Percentiles rank a stretch among this genome's conserved stretches.
phyloP scores from a whole-genome alignment of 2,113 vertebrate genomes.

The Natator depressus region DNA sequence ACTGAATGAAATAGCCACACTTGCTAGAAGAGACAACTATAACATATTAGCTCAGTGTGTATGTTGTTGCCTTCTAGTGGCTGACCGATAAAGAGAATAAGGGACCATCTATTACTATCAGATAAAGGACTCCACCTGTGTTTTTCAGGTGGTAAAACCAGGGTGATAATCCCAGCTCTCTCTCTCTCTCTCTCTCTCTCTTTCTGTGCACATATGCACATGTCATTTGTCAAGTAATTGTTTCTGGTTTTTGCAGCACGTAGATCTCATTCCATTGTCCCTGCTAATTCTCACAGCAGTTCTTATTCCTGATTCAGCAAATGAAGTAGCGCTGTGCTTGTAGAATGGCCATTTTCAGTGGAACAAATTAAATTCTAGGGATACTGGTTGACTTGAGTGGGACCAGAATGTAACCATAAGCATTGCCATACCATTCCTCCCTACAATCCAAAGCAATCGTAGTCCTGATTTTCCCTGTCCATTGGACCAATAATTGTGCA shows the following conservation, averaged over 20 bases:
- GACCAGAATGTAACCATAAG: background rate
- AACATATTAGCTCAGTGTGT: background rate
- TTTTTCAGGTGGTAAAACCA: background rate
- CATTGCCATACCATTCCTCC: constrained; percentile 23
- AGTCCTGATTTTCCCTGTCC: constrained; percentile 52
- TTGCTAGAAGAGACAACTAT: background rate
- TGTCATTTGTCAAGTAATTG: background rate
- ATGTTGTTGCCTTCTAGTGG: background rate
- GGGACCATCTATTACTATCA: background rate
- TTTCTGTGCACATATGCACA: background rate
- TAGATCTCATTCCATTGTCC: background rate
- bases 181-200: too few relatives aligned
- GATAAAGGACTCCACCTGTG: background rate
- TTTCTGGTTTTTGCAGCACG: background rate
- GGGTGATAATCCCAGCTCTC: background rate
- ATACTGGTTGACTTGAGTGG: constrained; percentile 10
- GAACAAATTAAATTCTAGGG: constrained; percentile 8
- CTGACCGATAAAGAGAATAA: background rate
- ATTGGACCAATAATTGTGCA: constrained; percentile 47
- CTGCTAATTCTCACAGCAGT: constrained; percentile 18
- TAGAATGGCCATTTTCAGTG: background rate
- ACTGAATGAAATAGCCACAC: background rate
- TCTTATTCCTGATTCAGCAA: constrained; percentile 33
- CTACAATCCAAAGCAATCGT: constrained; percentile 40
- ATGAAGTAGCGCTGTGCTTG: constrained; percentile 22